These are phyloP conservation scores for Dichetophora obliterata DNA, from an alignment of 2,888 invertebrate genomes.

Conservation along the genomic window DNA sequence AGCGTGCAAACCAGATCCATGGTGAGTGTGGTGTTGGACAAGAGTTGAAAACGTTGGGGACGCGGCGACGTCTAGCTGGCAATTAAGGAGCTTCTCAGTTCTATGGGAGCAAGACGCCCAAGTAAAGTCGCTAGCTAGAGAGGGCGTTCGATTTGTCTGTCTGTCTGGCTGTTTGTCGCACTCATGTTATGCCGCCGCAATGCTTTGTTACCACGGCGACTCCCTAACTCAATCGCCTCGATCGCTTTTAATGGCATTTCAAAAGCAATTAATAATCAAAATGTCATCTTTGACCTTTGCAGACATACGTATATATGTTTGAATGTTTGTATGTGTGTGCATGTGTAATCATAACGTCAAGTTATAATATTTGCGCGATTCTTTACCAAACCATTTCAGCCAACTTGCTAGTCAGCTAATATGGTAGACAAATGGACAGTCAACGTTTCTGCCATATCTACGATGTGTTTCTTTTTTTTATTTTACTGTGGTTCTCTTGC, in stretches of 20 bases:
- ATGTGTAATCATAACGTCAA: slow-evolving; percentile 40
- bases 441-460: not conserved
- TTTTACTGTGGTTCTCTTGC: not conserved
- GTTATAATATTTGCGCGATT: slow-evolving; percentile 8
- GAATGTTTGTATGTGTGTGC: not conserved
- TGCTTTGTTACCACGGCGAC: slow-evolving; percentile 1
- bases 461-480: not conserved
- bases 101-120: not conserved
- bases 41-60: not conserved
- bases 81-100: not conserved
- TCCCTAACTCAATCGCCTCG: slow-evolving; percentile 20
- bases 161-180: slow-evolving; percentile 15
- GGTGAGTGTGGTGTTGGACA: not conserved
- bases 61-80: not conserved
- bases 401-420: not conserved
- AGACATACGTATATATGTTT: slow-evolving; percentile 41
- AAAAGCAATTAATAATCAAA: slow-evolving; percentile 55
- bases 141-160: slow-evolving; percentile 8
- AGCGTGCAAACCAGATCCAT: not conserved
- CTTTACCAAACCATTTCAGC: not conserved
- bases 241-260: slow-evolving; percentile 48
- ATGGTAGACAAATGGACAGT: not conserved
- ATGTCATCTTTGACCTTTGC: slow-evolving; percentile 54
- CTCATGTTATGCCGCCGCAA: slow-evolving; percentile 22
- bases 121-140: not conserved